Evolutionary conservation across 1,140 invertebrate species (phyloP), one percentile per base, ranked within the genome.

Genomic region (Aricia agestis): DNA sequence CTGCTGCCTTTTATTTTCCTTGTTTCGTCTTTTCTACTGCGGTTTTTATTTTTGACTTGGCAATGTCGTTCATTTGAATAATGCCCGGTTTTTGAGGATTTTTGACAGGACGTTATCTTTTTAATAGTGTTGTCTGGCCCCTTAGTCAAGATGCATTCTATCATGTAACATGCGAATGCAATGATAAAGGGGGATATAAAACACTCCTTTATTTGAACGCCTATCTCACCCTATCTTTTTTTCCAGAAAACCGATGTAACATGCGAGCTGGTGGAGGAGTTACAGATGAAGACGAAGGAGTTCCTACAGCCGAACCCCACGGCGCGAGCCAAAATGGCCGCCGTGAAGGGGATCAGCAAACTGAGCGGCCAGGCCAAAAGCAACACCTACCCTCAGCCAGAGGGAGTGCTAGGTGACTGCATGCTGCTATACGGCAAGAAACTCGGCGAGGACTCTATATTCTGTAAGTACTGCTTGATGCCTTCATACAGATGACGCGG

Each of bases 251-350:
- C 98, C 73, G 98, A 99, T 92, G 96, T 99, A 19, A 98, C 98
- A 70, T 96, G 95, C 77, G 98, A 99, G 87, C 92, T 99, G 77
- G 98, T 99, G 4, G 98, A 99, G 87, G 98, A 99, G 85, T 87
- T 99, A 70, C 97, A 99, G 86, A 89, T 95, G 73, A 99, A 99
- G 93, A 99, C 99, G 25, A 99, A 99, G 94, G 99, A 99, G 93
- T 99, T 98, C 91, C 94, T 99, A 52, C 99, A 99, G 86, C 99
- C 99, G 63, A 99, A 99, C 94, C 99, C 99, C 67, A 98, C 97
- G 36, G 97, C 97, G 4, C 92, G 97, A 69, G 97, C 97, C 5
- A 98, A 98, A 92, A 98, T 98, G 97, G 97, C 97, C 0, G 97
- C 97, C 66, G 97, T 98, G 7, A 98, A 98, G 91, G 96, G 96